Evolutionary conservation across 92 coral and sea anemone genomes (phyloP), one percentile per base, ranked within the genome.

Genomic region (Epizoanthus scotinus): DNA sequence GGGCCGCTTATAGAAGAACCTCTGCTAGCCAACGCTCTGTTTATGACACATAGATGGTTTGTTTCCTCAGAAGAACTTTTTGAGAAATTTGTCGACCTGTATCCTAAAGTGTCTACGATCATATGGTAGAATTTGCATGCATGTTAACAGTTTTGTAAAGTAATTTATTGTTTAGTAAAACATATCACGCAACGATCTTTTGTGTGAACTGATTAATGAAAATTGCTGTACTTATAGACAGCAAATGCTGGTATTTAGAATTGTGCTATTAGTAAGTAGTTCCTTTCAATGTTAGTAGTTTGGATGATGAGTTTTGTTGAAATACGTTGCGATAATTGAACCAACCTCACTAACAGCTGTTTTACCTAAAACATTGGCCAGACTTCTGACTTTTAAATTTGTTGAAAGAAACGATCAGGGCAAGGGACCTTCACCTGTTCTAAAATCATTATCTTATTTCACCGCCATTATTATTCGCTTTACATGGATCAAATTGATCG

Each of bases 11-110:
- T 67, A 9, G 77, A 64, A 70, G 95, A 90, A 9, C 97, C 94
- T 26, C 53, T 90, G 20, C 84, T 95, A 49, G 89, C 99, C 49
- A 93, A 87, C 66, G 90, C 95, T 21, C 64, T 95, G 40, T 91
- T 95, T 59, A 93, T 89, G 82, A 93, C 91, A 49, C 94, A 95
- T 82, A 85, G 85, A n/a, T 95, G 99, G 99, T 95, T 93, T 84
- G 82, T 93, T 38, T 84, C 93, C 24, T 89, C 99, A 0, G 91
- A 91, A 50, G 94, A 93, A 47, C 86, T 95, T 34, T 85, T 95
- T 57, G 91, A 85, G 53, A 86, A 89, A 47, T 86, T 95, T 72
- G 81, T 91, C 34, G 89, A 89, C 68, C 81, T 88, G 99, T 95
- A 95, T 95, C 94, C 93, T 89, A 56, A 75, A 22, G 17, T 44